Percentiles rank a stretch among this genome's conserved stretches.
phyloP scores from a whole-genome alignment of 2,797 vertebrate species.

The Lophius americanus region DNA sequence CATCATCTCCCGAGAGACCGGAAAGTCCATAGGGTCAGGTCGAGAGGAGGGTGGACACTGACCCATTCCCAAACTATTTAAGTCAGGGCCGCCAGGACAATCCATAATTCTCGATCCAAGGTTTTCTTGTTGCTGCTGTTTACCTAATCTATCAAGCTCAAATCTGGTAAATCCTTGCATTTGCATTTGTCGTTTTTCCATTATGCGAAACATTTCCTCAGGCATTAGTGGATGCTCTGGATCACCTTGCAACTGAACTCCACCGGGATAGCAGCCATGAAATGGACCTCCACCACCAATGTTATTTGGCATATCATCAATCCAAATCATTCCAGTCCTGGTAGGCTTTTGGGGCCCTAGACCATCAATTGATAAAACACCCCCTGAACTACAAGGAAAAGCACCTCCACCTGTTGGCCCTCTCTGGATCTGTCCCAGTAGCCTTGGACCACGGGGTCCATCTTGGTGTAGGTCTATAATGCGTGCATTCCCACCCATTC shows the following conservation, averaged over 20 bases:
- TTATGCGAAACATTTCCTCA: constrained; percentile 92
- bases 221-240: constrained; percentile 87
- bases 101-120: constrained; percentile 76
- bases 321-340: constrained; percentile 90
- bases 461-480: constrained; percentile 83
- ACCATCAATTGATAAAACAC: constrained; percentile 87
- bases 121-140: constrained; percentile 83
- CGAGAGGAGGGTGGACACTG: constrained; percentile 75
- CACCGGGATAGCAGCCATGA: constrained; percentile 86
- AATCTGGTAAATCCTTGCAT: constrained; percentile 87
- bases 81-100: constrained; percentile 72
- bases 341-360: constrained; percentile 88
- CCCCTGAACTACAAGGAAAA: constrained; percentile 83
- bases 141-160: constrained; percentile 90
- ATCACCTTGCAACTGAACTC: constrained; percentile 85
- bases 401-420: constrained; percentile 72
- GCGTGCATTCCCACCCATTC: constrained; percentile 80
- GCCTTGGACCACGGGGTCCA: constrained; percentile 85
- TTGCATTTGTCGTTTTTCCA: constrained; percentile 89
- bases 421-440: constrained; percentile 88
- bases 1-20: constrained; percentile 87
- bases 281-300: constrained; percentile 86
- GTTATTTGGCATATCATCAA: constrained; percentile 90
- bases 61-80: constrained; percentile 79
- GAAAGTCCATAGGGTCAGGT: constrained; percentile 89